A percentile compares a stretch with the other conserved stretches of the same genome.
These are phyloP conservation scores for Halcyon smyrnensis DNA, from an alignment of 2,797 vertebrate species.

Conservation along the genomic window DNA sequence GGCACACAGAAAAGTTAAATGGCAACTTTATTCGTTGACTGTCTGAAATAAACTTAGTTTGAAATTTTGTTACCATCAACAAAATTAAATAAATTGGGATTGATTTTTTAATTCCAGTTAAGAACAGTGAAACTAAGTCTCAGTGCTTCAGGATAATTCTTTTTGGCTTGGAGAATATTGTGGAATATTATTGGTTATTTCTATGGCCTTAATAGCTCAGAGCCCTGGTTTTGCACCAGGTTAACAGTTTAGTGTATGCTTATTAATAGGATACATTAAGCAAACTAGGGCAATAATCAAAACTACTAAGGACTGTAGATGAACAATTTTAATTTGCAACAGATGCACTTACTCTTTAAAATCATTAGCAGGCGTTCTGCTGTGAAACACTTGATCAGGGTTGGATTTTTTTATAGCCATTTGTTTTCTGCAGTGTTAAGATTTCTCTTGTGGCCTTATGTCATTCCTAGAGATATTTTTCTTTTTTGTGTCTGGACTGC, in stretches of 20 bases:
- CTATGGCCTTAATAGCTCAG: not conserved
- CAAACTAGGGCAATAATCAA: not conserved
- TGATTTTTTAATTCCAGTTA: not conserved
- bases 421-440: not conserved
- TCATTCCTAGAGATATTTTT: not conserved
- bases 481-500: not conserved
- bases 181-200: not conserved
- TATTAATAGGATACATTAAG: not conserved
- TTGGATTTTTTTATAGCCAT: not conserved
- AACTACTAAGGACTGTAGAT: not conserved
- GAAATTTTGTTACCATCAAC: not conserved
- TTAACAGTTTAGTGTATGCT: not conserved
- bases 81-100: not conserved
- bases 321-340: constrained; percentile 1
- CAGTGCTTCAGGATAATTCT: not conserved
- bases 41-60: not conserved
- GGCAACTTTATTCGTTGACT: fast-evolving
- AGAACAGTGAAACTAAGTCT: not conserved
- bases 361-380: not conserved
- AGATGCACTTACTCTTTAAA: not conserved
- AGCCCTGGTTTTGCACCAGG: not conserved
- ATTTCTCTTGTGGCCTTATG: not conserved
- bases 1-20: not conserved
- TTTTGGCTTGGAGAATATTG: not conserved
- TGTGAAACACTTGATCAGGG: not conserved